Percentiles rank a stretch among this genome's conserved stretches.
Conservation (phyloP, 2,888 invertebrate species). For the Pogonocherus hispidulus region DNA sequence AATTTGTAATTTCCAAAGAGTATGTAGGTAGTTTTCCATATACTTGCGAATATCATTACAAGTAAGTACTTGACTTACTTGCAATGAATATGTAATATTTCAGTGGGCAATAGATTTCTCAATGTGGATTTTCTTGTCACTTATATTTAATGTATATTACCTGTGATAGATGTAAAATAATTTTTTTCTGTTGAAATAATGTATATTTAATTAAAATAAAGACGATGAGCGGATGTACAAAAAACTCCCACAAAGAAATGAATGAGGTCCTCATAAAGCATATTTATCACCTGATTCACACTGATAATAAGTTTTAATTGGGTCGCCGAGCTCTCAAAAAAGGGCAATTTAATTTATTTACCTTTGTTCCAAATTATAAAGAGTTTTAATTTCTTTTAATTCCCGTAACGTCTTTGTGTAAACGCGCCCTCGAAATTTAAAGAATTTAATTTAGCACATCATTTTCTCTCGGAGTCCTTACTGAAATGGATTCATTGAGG, state of each 20-base stretch:
- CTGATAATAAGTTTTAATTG: neutral
- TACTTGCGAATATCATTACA: too few relatives aligned
- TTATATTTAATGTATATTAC: too few relatives aligned
- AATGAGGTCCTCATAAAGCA: neutral
- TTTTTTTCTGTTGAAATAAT: too few relatives aligned
- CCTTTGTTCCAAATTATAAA: slow-evolving; percentile 11
- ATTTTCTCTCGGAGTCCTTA: slow-evolving; percentile 32
- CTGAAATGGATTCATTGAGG: slow-evolving; percentile 33
- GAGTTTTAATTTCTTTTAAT: slow-evolving; percentile 33
- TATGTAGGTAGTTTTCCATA: too few relatives aligned
- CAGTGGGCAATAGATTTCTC: too few relatives aligned
- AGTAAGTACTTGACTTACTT: too few relatives aligned
- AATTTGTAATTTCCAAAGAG: too few relatives aligned
- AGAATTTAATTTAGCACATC: slow-evolving; percentile 35
- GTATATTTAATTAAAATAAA: too few relatives aligned
- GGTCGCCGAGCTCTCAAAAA: neutral
- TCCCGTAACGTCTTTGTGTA: slow-evolving; percentile 35
- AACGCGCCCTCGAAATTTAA: slow-evolving; percentile 33
- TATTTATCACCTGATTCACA: neutral
- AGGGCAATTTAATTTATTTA: slow-evolving; percentile 16
- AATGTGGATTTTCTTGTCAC: too few relatives aligned
- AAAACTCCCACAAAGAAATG: neutral
- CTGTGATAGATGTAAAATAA: too few relatives aligned
- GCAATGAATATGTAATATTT: too few relatives aligned
- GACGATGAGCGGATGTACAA: too few relatives aligned